Percentiles rank a stretch among this genome's conserved stretches.
Evolutionary conservation across 2,797 vertebrate genomes (phyloP).

Genomic region (Xiphophorus birchmanni): DNA sequence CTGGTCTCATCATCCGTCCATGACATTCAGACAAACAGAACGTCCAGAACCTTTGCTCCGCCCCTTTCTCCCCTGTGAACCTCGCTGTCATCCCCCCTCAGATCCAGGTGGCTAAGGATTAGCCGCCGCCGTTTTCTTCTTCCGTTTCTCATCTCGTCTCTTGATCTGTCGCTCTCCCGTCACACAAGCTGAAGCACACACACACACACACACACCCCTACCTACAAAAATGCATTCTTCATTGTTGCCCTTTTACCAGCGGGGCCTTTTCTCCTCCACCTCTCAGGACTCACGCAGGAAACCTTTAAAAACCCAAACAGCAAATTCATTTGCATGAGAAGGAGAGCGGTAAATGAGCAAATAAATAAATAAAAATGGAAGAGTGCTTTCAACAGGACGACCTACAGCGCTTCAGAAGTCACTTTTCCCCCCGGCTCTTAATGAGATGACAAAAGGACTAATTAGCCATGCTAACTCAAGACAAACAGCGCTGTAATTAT

Average conservation of each 20-base stretch:
- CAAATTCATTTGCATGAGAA: constrained; percentile 58
- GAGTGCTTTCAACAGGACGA: constrained; percentile 30
- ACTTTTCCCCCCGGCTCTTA: constrained; percentile 20
- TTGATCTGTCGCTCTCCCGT: constrained; percentile 10
- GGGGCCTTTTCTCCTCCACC: background rate
- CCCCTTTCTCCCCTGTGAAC: background rate
- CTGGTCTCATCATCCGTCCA: background rate
- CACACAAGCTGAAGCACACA: constrained; percentile 6
- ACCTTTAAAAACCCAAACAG: constrained; percentile 33
- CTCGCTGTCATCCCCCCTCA: constrained; percentile 6
- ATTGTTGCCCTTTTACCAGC: constrained; percentile 8
- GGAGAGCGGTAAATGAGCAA: constrained; percentile 34
- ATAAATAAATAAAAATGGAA: background rate
- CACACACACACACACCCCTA: background rate
- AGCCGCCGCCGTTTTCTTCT: constrained; percentile 16
- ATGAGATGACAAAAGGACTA: constrained; percentile 59
- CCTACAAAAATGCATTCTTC: background rate
- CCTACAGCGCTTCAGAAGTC: constrained; percentile 23
- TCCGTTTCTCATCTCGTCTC: constrained; percentile 17
- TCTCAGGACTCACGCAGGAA: constrained; percentile 27
- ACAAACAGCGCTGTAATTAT: constrained; percentile 36
- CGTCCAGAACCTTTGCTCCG: constrained; percentile 11
- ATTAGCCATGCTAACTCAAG: constrained; percentile 35
- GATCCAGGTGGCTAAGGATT: constrained; percentile 16
- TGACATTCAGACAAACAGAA: background rate